Conservation (phyloP, 2,113 vertebrate genomes). For the Chroicocephalus ridibundus region DNA sequence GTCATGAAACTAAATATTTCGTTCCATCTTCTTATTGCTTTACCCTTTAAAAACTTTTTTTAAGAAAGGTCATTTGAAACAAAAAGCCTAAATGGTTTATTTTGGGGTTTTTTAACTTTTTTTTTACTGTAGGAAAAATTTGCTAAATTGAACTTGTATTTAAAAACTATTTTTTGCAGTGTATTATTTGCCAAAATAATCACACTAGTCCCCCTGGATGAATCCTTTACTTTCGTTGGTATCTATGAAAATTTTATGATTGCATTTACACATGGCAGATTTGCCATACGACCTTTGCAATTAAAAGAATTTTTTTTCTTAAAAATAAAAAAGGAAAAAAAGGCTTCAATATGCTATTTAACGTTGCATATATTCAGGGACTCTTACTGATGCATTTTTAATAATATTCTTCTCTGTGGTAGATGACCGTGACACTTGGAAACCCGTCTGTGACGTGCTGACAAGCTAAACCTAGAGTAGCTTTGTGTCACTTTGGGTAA, state of each 20-base stretch:
- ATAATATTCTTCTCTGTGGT: background rate
- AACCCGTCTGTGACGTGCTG: background rate
- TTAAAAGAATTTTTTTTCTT: background rate
- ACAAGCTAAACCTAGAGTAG: background rate
- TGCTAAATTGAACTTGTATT: background rate
- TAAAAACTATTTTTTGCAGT: background rate
- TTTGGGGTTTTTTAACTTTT: background rate
- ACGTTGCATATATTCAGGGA: background rate
- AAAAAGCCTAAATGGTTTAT: slow-evolving; percentile 23
- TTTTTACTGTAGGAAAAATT: slow-evolving; percentile 5
- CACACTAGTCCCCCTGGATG: background rate
- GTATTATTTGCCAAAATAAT: slow-evolving; percentile 1
- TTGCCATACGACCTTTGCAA: background rate
- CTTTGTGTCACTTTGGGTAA: background rate
- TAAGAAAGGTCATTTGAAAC: slow-evolving; percentile 16
- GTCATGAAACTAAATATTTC: slow-evolving; percentile 15
- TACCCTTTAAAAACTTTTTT: slow-evolving; percentile 14
- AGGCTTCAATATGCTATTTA: background rate
- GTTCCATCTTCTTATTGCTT: slow-evolving; percentile 34
- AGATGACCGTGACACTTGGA: background rate
- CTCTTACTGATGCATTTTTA: background rate
- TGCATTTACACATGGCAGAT: background rate
- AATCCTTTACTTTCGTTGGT: background rate
- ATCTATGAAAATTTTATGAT: background rate
- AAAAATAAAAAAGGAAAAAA: background rate